Conservation (phyloP, 2,113 vertebrate species). For the Proteles cristata region DNA sequence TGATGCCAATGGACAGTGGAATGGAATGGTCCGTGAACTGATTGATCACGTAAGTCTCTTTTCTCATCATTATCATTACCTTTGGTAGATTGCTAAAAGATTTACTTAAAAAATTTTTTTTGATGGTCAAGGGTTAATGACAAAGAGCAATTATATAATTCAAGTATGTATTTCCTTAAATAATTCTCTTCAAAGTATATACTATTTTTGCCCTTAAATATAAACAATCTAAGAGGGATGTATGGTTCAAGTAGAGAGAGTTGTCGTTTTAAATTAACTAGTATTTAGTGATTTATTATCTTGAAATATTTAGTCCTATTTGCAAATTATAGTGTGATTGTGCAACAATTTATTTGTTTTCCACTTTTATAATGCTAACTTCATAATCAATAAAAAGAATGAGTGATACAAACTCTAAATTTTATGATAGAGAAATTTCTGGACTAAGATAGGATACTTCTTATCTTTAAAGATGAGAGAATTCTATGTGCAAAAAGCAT, state of each 20-base stretch:
- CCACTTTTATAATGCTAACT: background rate
- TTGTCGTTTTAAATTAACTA: background rate
- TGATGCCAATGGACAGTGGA: conserved; percentile 97
- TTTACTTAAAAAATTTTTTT: background rate
- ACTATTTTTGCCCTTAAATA: conserved; percentile 1
- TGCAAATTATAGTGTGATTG: background rate
- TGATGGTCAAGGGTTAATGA: background rate
- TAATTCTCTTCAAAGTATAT: conserved; percentile 1
- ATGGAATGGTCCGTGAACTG: conserved; percentile 97
- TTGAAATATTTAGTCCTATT: background rate
- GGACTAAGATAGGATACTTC: background rate
- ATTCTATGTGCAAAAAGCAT: background rate
- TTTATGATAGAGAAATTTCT: background rate
- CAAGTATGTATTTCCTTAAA: background rate
- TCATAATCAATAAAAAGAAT: background rate
- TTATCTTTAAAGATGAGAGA: background rate
- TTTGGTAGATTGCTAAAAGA: background rate
- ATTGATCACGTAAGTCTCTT: conserved; percentile 96
- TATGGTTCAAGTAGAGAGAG: background rate
- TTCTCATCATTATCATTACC: background rate
- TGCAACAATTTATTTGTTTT: background rate
- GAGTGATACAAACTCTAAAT: background rate
- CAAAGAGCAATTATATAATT: background rate
- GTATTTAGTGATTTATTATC: background rate
- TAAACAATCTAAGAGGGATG: background rate